Percentiles rank a stretch among this genome's conserved stretches.
Evolutionary conservation across 2,797 vertebrate genomes (phyloP).

Genomic region (Melanotaenia nigrans): DNA sequence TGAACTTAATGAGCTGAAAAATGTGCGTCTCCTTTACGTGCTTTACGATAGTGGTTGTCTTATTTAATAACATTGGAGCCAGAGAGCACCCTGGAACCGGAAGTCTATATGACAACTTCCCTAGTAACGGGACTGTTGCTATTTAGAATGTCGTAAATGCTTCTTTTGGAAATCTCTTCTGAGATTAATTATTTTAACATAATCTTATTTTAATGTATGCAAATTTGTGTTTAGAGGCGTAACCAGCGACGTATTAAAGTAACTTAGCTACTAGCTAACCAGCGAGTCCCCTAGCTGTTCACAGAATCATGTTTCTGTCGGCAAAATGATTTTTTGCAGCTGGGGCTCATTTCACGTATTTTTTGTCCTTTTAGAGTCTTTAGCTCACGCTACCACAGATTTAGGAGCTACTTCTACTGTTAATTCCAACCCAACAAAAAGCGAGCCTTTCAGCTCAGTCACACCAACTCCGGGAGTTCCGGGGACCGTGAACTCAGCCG

Average conservation of each 20-base stretch:
- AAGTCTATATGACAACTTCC: constrained; percentile 67
- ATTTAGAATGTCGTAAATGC: not conserved
- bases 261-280: not conserved
- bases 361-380: constrained; percentile 38
- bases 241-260: not conserved
- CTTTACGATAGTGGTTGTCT: constrained; percentile 53
- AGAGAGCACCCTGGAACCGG: constrained; percentile 41
- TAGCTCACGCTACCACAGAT: constrained; percentile 36
- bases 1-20: too few relatives aligned
- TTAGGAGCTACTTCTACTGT: not conserved
- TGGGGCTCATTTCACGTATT: constrained; percentile 33
- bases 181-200: not conserved
- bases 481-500: not conserved
- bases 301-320: constrained; percentile 17
- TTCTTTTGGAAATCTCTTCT: not conserved
- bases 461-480: constrained; percentile 43
- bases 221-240: rapidly evolving
- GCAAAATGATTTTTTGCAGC: constrained; percentile 51
- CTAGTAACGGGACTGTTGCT: constrained; percentile 60
- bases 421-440: not conserved
- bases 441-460: not conserved
- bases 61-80: too few relatives aligned
- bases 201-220: not conserved
- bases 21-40: not conserved
- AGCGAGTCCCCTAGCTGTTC: not conserved